Conservation (phyloP, 2,797 vertebrate species). For the Lycodopsis pacificus region DNA sequence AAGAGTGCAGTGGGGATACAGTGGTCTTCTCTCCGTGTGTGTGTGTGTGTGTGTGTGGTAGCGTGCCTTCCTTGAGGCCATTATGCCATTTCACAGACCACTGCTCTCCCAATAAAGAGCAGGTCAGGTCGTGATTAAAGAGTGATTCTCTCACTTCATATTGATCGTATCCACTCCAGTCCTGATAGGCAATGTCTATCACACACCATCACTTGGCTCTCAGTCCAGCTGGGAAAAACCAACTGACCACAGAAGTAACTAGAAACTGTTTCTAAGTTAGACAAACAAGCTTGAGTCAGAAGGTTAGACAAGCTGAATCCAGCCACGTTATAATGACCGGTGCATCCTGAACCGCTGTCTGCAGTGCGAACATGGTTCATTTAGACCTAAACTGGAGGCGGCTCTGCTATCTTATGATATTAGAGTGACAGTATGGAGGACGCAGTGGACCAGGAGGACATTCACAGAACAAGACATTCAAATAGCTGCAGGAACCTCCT, state of each 20-base stretch:
- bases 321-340: constrained; percentile 13
- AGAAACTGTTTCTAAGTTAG: constrained; percentile 13
- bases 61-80: constrained; percentile 48
- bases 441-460: constrained; percentile 5
- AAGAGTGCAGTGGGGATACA: constrained; percentile 31
- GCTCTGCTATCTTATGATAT: constrained; percentile 10
- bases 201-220: constrained; percentile 28
- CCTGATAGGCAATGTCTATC: constrained; percentile 67
- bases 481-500: not conserved
- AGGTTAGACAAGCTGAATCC: constrained; percentile 20
- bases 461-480: not conserved
- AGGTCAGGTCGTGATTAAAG: constrained; percentile 65
- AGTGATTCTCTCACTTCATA: constrained; percentile 68
- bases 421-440: not conserved
- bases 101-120: constrained; percentile 70
- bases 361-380: constrained; percentile 10
- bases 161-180: constrained; percentile 67
- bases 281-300: constrained; percentile 13
- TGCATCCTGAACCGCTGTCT: not conserved
- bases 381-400: not conserved
- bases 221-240: constrained; percentile 33
- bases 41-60: not conserved
- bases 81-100: constrained; percentile 74
- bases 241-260: constrained; percentile 42
- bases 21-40: constrained; percentile 18